Percentiles rank a stretch among this genome's conserved stretches.
These are phyloP conservation scores for Spondyliosoma cantharus DNA, from an alignment of 2,797 vertebrate genomes.

Conservation along the genomic window DNA sequence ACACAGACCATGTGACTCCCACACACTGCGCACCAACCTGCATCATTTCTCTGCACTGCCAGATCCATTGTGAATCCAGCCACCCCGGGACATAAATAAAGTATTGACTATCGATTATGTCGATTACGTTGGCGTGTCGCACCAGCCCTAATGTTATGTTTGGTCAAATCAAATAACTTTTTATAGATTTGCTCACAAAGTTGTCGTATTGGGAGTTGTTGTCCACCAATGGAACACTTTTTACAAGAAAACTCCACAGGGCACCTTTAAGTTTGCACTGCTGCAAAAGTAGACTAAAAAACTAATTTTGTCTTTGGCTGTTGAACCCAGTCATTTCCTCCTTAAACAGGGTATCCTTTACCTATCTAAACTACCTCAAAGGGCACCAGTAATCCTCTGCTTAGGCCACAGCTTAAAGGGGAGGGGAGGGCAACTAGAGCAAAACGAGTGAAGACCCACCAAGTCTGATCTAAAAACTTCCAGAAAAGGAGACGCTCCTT, in stretches of 20 bases:
- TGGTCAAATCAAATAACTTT: too few relatives aligned
- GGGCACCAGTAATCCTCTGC: constrained; percentile 73
- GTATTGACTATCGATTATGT: too few relatives aligned
- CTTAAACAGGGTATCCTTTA: constrained; percentile 8
- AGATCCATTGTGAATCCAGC: too few relatives aligned
- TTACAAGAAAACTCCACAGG: not conserved
- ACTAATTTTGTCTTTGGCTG: not conserved
- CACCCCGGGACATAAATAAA: too few relatives aligned
- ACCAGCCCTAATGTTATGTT: too few relatives aligned
- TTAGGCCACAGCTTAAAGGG: constrained; percentile 60
- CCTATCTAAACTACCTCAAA: constrained; percentile 50
- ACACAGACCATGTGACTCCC: too few relatives aligned
- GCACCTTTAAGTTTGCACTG: not conserved
- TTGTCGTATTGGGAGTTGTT: too few relatives aligned
- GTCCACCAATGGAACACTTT: not conserved
- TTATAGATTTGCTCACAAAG: too few relatives aligned
- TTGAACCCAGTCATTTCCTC: constrained; percentile 19
- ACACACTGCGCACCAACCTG: too few relatives aligned
- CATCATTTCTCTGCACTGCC: too few relatives aligned
- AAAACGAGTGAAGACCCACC: constrained; percentile 51
- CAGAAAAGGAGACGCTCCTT: constrained; percentile 84
- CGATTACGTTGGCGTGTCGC: too few relatives aligned
- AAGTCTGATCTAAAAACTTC: constrained; percentile 77
- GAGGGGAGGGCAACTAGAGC: constrained; percentile 51
- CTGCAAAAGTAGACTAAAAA: constrained; percentile 1